phyloP scores from a whole-genome alignment of 2,797 vertebrate genomes.

The Chanos chanos region DNA sequence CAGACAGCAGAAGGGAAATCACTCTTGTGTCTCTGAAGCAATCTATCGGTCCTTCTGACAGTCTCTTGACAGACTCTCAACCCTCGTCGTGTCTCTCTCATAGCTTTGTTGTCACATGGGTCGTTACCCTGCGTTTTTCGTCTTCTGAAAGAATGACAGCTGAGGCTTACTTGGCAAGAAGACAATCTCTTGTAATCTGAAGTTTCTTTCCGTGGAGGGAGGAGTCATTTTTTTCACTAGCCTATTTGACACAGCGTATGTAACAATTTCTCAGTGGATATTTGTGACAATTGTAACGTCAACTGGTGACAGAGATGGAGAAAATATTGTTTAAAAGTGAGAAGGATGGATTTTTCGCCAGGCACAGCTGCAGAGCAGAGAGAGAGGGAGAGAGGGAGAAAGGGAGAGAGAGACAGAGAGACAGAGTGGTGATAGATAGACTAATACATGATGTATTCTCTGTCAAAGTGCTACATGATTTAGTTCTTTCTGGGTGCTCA shows the following conservation, averaged over 20 bases:
- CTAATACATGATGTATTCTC: slow-evolving; percentile 59
- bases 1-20: too few species aligned
- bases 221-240: slow-evolving; percentile 36
- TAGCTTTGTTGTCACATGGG: too few species aligned
- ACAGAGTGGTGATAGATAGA: slow-evolving; percentile 78
- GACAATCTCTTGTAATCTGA: slow-evolving; percentile 31
- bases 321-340: slow-evolving; percentile 68
- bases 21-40: too few species aligned
- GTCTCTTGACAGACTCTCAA: too few species aligned
- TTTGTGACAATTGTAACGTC: slow-evolving; percentile 62
- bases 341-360: slow-evolving; percentile 73
- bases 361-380: slow-evolving; percentile 60
- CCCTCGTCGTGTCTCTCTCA: too few species aligned
- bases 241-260: slow-evolving; percentile 48
- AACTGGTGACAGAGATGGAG: slow-evolving; percentile 65
- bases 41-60: too few species aligned
- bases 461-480: slow-evolving; percentile 61
- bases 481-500: slow-evolving; percentile 57
- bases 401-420: too few species aligned
- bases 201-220: slow-evolving; percentile 36
- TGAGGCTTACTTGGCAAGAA: background rate
- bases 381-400: too few species aligned
- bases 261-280: slow-evolving; percentile 64
- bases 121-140: too few species aligned
- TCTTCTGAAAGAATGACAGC: slow-evolving; percentile 3